Conservation (phyloP, 2,888 invertebrate species). For the Eristalis intricaria region DNA sequence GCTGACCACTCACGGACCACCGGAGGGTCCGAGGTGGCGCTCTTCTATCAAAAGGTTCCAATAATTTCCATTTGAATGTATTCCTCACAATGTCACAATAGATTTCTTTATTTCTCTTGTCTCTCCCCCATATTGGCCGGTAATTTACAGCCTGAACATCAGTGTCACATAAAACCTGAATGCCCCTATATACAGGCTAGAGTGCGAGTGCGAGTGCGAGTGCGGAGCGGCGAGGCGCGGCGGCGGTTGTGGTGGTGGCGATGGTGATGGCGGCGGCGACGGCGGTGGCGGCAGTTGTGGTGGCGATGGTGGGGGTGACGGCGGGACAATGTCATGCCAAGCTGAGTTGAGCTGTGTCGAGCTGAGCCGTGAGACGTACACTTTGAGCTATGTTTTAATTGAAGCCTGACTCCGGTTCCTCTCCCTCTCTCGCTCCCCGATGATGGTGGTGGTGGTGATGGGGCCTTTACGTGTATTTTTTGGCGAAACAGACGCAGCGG, state of each 20-base stretch:
- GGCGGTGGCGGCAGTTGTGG: neutral
- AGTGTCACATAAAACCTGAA: constrained; percentile 71
- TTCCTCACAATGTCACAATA: constrained; percentile 69
- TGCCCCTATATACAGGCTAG: constrained; percentile 47
- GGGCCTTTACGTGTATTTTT: constrained; percentile 30
- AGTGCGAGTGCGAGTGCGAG: neutral
- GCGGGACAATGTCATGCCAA: constrained; percentile 53
- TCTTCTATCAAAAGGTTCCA: constrained; percentile 69
- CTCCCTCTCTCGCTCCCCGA: neutral
- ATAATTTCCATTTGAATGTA: constrained; percentile 71
- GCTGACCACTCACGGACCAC: constrained; percentile 64
- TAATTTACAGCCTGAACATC: constrained; percentile 70
- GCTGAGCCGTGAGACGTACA: constrained; percentile 40
- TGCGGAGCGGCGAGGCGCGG: neutral
- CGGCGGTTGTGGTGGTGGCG: neutral
- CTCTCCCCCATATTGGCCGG: constrained; percentile 61
- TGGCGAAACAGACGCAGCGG: constrained; percentile 67
- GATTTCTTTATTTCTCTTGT: constrained; percentile 68
- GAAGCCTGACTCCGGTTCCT: constrained; percentile 39
- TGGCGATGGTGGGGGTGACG: neutral
- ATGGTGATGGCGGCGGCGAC: neutral
- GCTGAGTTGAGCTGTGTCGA: neutral
- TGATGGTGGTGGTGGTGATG: neutral
- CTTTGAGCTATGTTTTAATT: constrained; percentile 70
- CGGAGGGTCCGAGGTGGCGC: constrained; percentile 68